Percentiles rank a stretch among this genome's conserved stretches.
Evolutionary conservation across 2,113 vertebrate genomes (phyloP).

Genomic region (Okapia johnstoni): DNA sequence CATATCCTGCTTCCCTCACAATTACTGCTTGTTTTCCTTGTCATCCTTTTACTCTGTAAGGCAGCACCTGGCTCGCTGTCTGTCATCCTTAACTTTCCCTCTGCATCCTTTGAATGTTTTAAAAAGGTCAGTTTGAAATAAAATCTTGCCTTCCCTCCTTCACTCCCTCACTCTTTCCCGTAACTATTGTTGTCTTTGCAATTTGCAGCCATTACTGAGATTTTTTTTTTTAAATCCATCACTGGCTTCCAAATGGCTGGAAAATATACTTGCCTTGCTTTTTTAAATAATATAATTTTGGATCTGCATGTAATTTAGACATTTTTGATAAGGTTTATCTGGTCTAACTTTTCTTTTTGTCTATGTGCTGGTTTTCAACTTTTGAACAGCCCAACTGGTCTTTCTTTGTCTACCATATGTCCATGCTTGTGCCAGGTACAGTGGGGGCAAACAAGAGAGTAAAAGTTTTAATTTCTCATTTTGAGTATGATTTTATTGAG

Average conservation of each 20-base stretch:
- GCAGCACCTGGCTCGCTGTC: neutral
- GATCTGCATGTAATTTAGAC: neutral
- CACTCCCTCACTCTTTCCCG: neutral
- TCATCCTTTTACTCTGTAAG: neutral
- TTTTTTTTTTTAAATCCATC: neutral
- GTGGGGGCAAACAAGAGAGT: neutral
- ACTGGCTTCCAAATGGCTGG: neutral
- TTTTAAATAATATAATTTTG: neutral
- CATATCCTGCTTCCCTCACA: neutral
- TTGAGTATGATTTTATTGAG: neutral
- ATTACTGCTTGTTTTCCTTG: neutral
- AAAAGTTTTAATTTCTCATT: neutral
- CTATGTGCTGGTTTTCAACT: neutral
- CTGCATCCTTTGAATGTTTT: neutral
- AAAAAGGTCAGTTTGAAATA: neutral
- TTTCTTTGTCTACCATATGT: neutral
- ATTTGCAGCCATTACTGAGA: neutral
- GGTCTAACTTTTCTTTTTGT: neutral
- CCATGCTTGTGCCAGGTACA: neutral
- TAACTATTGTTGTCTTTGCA: neutral
- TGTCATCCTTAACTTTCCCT: neutral
- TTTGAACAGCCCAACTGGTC: neutral
- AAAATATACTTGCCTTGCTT: neutral
- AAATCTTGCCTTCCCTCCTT: neutral
- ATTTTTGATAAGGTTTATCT: neutral